phyloP scores from a whole-genome alignment of 1,140 invertebrate species.

The Amyelois transitella region DNA sequence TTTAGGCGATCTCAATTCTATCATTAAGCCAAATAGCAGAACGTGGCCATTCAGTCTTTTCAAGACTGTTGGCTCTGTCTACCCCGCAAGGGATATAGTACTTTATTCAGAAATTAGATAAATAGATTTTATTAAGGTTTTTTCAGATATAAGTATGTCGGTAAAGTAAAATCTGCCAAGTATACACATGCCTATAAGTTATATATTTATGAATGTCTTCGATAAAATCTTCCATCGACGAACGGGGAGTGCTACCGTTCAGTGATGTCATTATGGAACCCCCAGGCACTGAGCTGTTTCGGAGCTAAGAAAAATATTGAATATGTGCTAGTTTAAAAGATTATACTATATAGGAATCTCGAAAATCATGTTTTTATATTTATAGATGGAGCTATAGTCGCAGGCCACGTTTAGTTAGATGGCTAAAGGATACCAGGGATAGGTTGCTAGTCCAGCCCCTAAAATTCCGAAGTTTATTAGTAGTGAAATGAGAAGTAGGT shows the following conservation, averaged over 20 bases:
- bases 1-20: too few relatives aligned
- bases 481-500: not conserved
- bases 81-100: too few relatives aligned
- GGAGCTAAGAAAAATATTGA: constrained; percentile 7
- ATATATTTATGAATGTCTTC: constrained; percentile 9
- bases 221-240: constrained; percentile 54
- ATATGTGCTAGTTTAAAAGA: not conserved
- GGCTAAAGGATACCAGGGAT: not conserved
- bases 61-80: too few relatives aligned
- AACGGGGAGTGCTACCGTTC: constrained; percentile 41
- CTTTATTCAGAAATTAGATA: too few relatives aligned
- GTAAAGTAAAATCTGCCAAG: too few relatives aligned
- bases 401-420: not conserved
- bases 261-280: constrained; percentile 48
- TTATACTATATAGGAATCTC: not conserved
- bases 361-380: not conserved
- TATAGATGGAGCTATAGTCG: not conserved
- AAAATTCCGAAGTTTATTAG: not conserved
- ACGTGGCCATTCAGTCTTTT: too few relatives aligned
- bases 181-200: too few relatives aligned
- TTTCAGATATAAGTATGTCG: too few relatives aligned
- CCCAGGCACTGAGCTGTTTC: constrained; percentile 23
- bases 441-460: not conserved
- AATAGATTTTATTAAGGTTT: too few relatives aligned
- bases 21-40: too few relatives aligned